Conservation (phyloP, 2,797 vertebrate genomes). For the Pseudopleuronectes americanus region DNA sequence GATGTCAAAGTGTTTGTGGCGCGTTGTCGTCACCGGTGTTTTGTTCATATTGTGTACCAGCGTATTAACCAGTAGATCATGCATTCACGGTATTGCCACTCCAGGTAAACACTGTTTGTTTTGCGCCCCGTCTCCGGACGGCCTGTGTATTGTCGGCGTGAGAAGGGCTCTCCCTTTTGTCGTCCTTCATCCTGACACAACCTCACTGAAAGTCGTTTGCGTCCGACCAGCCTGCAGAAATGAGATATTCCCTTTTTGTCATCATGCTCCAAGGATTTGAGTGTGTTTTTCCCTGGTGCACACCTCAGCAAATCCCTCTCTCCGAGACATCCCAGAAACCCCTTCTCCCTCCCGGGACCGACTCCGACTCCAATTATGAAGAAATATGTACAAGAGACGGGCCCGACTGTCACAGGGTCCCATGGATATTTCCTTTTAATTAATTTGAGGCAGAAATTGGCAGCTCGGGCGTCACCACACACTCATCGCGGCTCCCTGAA, state of each 20-base stretch:
- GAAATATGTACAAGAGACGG: conserved; percentile 76
- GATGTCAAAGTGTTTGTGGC: conserved; percentile 21
- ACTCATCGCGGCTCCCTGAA: conserved; percentile 74
- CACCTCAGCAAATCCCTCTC: conserved; percentile 58
- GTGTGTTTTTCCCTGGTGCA: conserved; percentile 4
- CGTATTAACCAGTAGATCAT: conserved; percentile 34
- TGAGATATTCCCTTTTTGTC: conserved; percentile 29
- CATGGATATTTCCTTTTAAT: conserved; percentile 82
- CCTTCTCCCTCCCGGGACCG: conserved; percentile 53
- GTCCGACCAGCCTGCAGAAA: conserved; percentile 32
- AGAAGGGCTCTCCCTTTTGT: conserved; percentile 25
- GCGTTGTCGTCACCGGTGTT: conserved; percentile 21
- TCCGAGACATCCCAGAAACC: conserved; percentile 46
- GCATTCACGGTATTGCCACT: conserved; percentile 32
- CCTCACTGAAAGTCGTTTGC: conserved; percentile 21
- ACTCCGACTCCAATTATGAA: conserved; percentile 76
- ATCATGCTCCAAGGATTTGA: conserved; percentile 26
- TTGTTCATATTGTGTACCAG: conserved; percentile 31
- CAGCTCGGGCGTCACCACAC: conserved; percentile 66
- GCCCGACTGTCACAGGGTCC: conserved; percentile 66
- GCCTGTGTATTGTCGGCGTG: conserved; percentile 24
- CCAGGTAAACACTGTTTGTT: conserved; percentile 26
- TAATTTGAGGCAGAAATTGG: conserved; percentile 82
- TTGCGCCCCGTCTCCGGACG: background rate
- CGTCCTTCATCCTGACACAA: conserved; percentile 34